A percentile compares a stretch with the other conserved stretches of the same genome.
Conservation (phyloP, 37 sponge, comb jelly and placozoan genomes). For the Aphrocallistes beatrix region DNA sequence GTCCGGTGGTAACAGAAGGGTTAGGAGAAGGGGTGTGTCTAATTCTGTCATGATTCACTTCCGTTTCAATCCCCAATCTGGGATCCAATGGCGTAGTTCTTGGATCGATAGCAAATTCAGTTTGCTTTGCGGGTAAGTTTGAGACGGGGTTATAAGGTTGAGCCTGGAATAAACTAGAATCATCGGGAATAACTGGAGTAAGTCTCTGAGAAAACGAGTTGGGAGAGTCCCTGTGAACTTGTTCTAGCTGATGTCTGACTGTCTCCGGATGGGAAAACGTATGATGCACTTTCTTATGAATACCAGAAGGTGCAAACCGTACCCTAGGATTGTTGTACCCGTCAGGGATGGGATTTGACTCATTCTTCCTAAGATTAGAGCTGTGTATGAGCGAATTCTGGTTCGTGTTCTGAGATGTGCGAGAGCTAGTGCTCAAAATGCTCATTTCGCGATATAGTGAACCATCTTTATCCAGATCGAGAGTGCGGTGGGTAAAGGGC, state of each 20-base stretch:
- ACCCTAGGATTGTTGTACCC: not conserved
- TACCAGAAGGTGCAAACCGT: not conserved
- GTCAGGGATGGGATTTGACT: not conserved
- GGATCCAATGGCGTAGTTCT: not conserved
- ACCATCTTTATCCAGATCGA: not conserved
- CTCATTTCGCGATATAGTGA: not conserved
- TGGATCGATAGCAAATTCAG: not conserved
- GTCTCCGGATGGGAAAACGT: not conserved
- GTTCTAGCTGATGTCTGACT: not conserved
- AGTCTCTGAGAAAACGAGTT: not conserved
- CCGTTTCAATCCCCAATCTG: not conserved
- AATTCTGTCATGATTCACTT: not conserved
- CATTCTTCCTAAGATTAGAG: not conserved
- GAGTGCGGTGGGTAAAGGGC: not conserved
- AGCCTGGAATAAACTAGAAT: not conserved
- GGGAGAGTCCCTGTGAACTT: not conserved
- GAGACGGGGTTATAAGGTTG: not conserved
- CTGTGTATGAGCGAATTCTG: not conserved
- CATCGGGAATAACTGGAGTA: not conserved
- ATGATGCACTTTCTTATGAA: not conserved
- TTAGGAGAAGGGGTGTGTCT: not conserved
- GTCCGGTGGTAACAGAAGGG: not conserved
- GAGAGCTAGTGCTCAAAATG: not conserved
- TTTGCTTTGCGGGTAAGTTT: not conserved
- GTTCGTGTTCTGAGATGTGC: not conserved